Base-by-base conservation (phyloP, 2,888 invertebrate species). In the Hypomecis punctinalis region DNA sequence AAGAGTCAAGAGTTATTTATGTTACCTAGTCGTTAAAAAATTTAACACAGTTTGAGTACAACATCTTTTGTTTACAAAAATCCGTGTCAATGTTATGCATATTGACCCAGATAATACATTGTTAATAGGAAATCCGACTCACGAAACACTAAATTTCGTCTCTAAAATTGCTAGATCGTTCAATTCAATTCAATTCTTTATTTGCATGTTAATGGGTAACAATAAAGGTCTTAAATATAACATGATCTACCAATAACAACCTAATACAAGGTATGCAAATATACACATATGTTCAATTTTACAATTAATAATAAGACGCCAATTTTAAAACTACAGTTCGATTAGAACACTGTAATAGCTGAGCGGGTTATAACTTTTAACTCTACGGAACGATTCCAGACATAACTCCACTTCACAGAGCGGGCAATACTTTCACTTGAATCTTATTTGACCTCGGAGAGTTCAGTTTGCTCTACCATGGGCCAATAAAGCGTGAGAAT, bases 401-500 rank as follows among this genome's bases (percentile, higher is more conserved):
- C n/a, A 11, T 45, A 53, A 35, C 35, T 35, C 47, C 10, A 37
- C 36, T 49, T 23, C 9, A 63, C 37, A 13, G 40, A 51, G 52
- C 13, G 33, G 11, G 33, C 52, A 62, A 61, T 57, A 84, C 85
- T 84, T 85, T 85, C 79, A 82, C 82, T 82, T 66, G 71, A 69
- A 74, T 76, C 82, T 80, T 73, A 46, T 59, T 75, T 79, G 83
- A 84, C 84, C 84, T 83, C 83, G 70, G 7, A 54, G 53, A 61
- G 63, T 56, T 55, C 57, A 63, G 63, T 64, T 67, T 63, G 54
- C 54, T 62, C 59, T 54, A 69, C 62, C 67, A 67, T 42, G 58
- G 61, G n/a, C 39, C 5, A 49, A 66, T 65, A 64, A 59, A 54
- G 58, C 59, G 61, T 58, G 59, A 60, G 42, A 54, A 70, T 63